Evolutionary conservation across 1,140 invertebrate genomes (phyloP).

Genomic region (Ooceraea biroi): DNA sequence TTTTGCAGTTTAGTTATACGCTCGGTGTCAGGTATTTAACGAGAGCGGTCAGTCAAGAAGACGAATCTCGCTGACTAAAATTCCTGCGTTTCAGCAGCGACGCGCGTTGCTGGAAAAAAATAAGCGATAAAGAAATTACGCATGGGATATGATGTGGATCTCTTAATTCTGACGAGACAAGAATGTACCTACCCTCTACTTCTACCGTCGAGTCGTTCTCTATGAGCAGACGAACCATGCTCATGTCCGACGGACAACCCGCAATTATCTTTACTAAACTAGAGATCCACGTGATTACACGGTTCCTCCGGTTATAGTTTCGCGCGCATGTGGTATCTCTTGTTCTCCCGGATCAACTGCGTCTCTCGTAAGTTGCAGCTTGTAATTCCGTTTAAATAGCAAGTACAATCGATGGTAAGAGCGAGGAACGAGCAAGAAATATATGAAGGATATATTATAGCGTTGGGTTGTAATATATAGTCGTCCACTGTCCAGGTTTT

Average conservation of each 20-base stretch:
- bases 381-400: constrained; percentile 43
- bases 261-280: constrained; percentile 85
- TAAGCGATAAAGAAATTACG: constrained; percentile 84
- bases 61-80: constrained; percentile 53
- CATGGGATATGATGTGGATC: constrained; percentile 75
- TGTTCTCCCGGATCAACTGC: constrained; percentile 30
- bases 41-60: constrained; percentile 48
- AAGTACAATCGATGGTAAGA: constrained; percentile 27
- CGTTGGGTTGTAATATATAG: too few species aligned
- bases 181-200: constrained; percentile 68
- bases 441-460: too few species aligned
- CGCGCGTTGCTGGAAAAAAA: constrained; percentile 57
- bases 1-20: constrained; percentile 17
- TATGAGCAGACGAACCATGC: constrained; percentile 59
- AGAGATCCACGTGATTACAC: constrained; percentile 84
- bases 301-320: constrained; percentile 76
- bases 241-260: constrained; percentile 79
- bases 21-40: constrained; percentile 45
- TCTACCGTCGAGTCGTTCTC: constrained; percentile 55
- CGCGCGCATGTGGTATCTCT: constrained; percentile 74
- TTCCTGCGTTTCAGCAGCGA: constrained; percentile 45
- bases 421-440: not conserved
- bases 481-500: too few species aligned
- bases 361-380: constrained; percentile 19
- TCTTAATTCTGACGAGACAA: constrained; percentile 84